Conservation (phyloP, 2,888 invertebrate genomes). For the Osmoderma eremita region DNA sequence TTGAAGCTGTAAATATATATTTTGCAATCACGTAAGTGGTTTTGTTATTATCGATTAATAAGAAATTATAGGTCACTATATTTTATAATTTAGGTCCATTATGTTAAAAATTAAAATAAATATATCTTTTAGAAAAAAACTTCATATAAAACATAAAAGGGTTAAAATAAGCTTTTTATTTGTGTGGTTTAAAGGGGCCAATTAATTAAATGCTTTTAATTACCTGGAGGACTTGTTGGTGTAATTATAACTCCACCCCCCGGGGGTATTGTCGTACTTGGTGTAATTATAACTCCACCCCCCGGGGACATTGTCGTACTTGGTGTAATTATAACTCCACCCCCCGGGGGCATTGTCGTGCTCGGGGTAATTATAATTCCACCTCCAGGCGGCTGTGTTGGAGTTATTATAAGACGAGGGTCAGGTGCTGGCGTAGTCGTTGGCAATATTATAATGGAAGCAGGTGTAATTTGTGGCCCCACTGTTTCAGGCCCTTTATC, state of each 20-base stretch:
- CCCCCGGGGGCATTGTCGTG: neutral
- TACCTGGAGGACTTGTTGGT: slow-evolving; percentile 22
- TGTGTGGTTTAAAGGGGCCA: too few relatives aligned
- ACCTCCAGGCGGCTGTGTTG: neutral
- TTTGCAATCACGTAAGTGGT: too few relatives aligned
- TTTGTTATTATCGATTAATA: too few relatives aligned
- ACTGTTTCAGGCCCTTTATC: too few relatives aligned
- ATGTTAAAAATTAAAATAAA: too few relatives aligned
- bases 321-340: slow-evolving; percentile 9
- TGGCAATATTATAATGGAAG: neutral
- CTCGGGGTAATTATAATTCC: neutral
- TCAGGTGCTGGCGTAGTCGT: neutral
- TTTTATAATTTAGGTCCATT: too few relatives aligned
- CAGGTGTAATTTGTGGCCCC: slow-evolving; percentile 2
- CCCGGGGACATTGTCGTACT: neutral
- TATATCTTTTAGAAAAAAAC: too few relatives aligned
- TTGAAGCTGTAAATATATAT: too few relatives aligned
- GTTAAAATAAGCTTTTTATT: too few relatives aligned
- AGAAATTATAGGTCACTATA: too few relatives aligned
- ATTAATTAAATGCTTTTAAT: too few relatives aligned
- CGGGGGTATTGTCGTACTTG: slow-evolving; percentile 5
- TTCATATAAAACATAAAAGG: too few relatives aligned
- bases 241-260: neutral
- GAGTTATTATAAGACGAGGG: neutral
- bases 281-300: neutral